Percentiles rank a stretch among this genome's conserved stretches.
These are phyloP conservation scores for Zaprionus taronus DNA, from an alignment of 1,140 invertebrate genomes.

Conservation along the genomic window DNA sequence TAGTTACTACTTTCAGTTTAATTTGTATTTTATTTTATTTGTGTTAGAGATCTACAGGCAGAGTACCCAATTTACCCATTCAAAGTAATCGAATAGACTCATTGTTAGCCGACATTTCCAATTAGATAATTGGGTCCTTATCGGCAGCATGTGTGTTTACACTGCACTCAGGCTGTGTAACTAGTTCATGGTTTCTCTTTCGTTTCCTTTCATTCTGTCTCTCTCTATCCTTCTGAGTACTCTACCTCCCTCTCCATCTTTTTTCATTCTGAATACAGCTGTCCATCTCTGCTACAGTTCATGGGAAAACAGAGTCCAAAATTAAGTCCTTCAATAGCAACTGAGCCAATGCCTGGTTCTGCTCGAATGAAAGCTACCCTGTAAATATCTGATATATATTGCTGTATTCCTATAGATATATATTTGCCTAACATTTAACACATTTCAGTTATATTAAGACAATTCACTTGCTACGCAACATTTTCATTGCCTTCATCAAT, in stretches of 20 bases:
- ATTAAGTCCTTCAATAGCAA: neutral
- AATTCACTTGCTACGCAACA: neutral
- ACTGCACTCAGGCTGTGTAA: neutral
- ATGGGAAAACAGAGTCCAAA: neutral
- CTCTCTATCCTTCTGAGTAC: neutral
- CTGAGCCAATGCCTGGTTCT: neutral
- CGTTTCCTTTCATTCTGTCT: neutral
- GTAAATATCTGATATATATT: neutral
- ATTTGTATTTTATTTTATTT: neutral
- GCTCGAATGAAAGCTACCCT: neutral
- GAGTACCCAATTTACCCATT: neutral
- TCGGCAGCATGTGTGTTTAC: constrained; percentile 1
- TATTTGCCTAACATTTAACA: no score
- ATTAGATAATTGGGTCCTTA: constrained; percentile 2
- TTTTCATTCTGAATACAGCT: neutral
- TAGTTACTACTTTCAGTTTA: no score
- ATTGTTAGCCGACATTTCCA: neutral
- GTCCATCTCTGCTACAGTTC: neutral
- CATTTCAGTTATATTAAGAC: neutral
- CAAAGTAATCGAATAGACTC: neutral
- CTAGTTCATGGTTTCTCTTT: neutral
- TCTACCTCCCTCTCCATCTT: neutral
- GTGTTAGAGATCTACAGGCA: neutral
- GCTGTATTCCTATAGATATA: no score
- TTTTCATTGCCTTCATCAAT: neutral